These are phyloP conservation scores for Prionace glauca DNA, from an alignment of 2,797 vertebrate genomes.

Conservation along the genomic window DNA sequence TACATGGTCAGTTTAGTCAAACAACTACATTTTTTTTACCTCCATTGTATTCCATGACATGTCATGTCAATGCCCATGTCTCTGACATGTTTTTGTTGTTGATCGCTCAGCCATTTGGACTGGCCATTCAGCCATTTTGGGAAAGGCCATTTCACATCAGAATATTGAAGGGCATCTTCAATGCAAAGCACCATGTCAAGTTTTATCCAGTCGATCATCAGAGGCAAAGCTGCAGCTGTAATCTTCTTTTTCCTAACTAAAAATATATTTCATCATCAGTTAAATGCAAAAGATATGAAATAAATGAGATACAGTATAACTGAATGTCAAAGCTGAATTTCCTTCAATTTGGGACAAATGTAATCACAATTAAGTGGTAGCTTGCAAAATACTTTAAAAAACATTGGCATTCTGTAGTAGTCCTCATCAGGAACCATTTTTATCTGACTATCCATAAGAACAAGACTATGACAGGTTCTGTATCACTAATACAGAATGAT, in stretches of 20 bases:
- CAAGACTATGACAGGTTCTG: background rate
- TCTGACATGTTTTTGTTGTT: background rate
- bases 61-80: slow-evolving; percentile 8
- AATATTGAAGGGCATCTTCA: background rate
- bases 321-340: background rate
- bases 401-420: background rate
- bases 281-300: background rate
- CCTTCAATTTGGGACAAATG: background rate
- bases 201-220: background rate
- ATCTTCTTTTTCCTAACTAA: background rate
- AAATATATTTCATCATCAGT: background rate
- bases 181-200: background rate
- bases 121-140: background rate
- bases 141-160: background rate
- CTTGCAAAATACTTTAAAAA: background rate
- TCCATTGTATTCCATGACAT: background rate
- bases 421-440: background rate
- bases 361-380: background rate
- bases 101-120: background rate
- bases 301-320: background rate
- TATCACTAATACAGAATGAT: background rate
- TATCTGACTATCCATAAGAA: background rate
- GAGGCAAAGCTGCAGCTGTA: background rate
- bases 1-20: background rate
- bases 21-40: background rate